phyloP scores from a whole-genome alignment of 2,113 vertebrate genomes.

The Aythya baeri region DNA sequence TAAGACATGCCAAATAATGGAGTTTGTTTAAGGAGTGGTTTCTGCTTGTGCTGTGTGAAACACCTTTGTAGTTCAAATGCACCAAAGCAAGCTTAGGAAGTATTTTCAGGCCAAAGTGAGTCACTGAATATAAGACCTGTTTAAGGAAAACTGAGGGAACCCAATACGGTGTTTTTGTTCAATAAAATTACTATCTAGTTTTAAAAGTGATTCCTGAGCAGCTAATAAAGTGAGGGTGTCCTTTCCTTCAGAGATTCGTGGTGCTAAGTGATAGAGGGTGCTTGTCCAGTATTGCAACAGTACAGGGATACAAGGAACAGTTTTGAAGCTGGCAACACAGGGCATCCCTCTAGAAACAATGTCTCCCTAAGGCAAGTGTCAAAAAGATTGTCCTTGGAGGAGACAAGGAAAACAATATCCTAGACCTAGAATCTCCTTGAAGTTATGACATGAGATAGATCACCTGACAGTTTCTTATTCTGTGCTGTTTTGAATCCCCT shows the following conservation, averaged over 20 bases:
- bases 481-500: neutral
- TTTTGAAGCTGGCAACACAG: neutral
- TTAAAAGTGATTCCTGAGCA: neutral
- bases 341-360: neutral
- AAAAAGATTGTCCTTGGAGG: neutral
- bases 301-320: neutral
- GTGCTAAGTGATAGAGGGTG: neutral
- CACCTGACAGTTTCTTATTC: neutral
- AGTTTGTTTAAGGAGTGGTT: neutral
- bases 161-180: neutral
- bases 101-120: neutral
- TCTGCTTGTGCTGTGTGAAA: neutral
- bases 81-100: neutral
- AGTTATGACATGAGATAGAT: neutral
- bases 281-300: neutral
- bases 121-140: neutral
- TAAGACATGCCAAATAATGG: neutral
- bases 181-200: neutral
- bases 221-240: neutral
- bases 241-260: neutral
- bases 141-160: neutral
- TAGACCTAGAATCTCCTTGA: neutral
- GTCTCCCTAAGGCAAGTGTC: neutral
- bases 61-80: neutral
- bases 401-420: neutral